Evolutionary conservation across 2,797 vertebrate genomes (phyloP), one percentile per base, ranked within the genome.

Genomic region (Diplodus sargus): DNA sequence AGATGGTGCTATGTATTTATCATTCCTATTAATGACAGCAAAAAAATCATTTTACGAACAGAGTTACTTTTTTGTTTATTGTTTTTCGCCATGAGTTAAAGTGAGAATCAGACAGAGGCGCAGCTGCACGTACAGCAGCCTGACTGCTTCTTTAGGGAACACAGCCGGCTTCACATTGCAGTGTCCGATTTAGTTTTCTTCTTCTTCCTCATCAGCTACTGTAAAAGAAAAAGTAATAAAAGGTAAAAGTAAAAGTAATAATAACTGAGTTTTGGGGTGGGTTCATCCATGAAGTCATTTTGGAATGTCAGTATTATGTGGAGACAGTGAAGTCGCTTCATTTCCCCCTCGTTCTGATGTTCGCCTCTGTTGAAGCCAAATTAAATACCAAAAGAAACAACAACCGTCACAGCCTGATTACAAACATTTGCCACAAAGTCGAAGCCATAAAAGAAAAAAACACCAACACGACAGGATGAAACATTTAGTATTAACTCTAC

Each of bases 1-100:
- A 94, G 94, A 97, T 97, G 98, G 98, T 99, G 98, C 98, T 99
- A 99, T 96, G 93, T 96, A 96, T 95, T 97, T 97, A 97, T 97
- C 97, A 99, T 99, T 99, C 98, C 97, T 97, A 93, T 90, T 90
- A 96, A 91, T 89, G 94, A 95, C 96, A 95, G 94, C 84, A 47
- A 80, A 34, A 34, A 34, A 34, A 28, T 87, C 86, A 90, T 87
- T 90, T 34, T 88, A 90, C 83, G 62, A 57, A 28, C 58, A 23
- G 75, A 89, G 79, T 88, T 84, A 73, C 72, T 95, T 96, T 96
- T 96, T 96, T 93, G 81, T 63, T 92, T 92, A 93, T 96, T 34
- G 5, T 34, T 34, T 34, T 95, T 51, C 70, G 89, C 90, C 87
- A 58, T 93, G 87, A 92, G 92, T 84, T 69, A n/a, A 77, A 76